Evolutionary conservation across 92 coral and sea anemone species (phyloP), one percentile per base, ranked within the genome.

Genomic region (Phenganax marumi): DNA sequence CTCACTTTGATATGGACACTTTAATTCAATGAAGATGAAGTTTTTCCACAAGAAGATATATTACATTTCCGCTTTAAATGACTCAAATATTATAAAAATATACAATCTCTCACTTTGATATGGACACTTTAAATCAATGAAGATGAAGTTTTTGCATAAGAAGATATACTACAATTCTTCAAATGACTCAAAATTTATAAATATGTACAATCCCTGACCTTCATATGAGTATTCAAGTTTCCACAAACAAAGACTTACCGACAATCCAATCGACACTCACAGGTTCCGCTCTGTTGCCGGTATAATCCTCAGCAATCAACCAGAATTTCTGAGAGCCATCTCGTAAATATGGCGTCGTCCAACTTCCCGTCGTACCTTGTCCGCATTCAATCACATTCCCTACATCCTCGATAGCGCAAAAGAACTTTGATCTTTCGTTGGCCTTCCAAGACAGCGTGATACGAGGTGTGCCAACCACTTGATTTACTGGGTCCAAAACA

Each of bases 241-340:
- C 3, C 18, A 58, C 8, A 23, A 6, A 16, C 8, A 13, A 23
- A 12, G 53, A 61, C 83, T 18, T 61, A 78, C 83, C 83, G 16
- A 78, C 58, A 49, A 3, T 60, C 83, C 83, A 78, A 2, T 6
- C 12, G 22, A 62, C 83, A 13, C 6, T 18, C 22, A 78, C 83
- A 8, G 83, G 83, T 13, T 78, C 58, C 16, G 56, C 83, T 50
- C 52, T 78, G 57, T 78, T 78, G 13, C 83, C 83, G 0, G n/a
- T 49, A n/a, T 39, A 63, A 78, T 78, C 83, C 52, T 78, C 83
- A 43, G 83, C 83, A 12, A 62, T 78, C 73, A 78, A 78, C 83
- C 83, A 78, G 52, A 78, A 78, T 57, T 61, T 21, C 49, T 78
- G 83, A 9, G 73, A 72, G 8, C 83, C 83, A 3, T 39, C 57